Evolutionary conservation across 2,888 invertebrate species (phyloP), one percentile per base, ranked within the genome.

Genomic region (Drosophila emarginata): DNA sequence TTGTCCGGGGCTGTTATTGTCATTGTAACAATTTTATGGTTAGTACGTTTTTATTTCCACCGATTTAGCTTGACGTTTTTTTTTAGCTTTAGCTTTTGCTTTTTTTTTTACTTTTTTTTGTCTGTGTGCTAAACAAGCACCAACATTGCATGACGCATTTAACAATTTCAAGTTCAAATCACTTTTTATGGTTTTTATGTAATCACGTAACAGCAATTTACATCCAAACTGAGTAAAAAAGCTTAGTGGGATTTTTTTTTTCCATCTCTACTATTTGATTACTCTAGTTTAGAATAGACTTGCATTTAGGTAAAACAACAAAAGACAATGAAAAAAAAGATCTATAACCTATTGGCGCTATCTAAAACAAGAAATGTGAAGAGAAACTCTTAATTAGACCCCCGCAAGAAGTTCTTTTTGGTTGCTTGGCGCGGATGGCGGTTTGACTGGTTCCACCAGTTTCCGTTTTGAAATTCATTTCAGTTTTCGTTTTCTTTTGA

Each of bases 391-490:
- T 73, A 73, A 67, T 77, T 70, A 66, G 63, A 53, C 15, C 14
- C 53, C 15, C 67, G 73, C 50, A 79, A 80, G 80, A 79, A 80
- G 76, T 79, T 79, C 79, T 79, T 79, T 74, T 74, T 71, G 69
- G 59, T 72, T 52, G 28, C 37, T 54, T 54, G 64, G 53, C 53
- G 26, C 52, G 57, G 71, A 36, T 78, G 72, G 85, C 74, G 40
- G 87, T 66, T 67, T 54, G 70, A 82, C 82, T 83, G 85, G 82
- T 83, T 83, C 61, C 81, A 83, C 82, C 85, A 83, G 82, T 83
- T 83, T 87, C 71, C 67, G 64, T 62, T 54, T 39, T 67, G 62
- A 53, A 63, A 66, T 74, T 78, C 67, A 67, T 59, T 76, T 77
- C 72, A 40, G 62, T 32, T 72, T 72, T 74, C 64, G 61, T 57